A percentile compares a stretch with the other conserved stretches of the same genome.
Evolutionary conservation across 53 echinoderm and acorn worm genomes (phyloP).

Genomic region (Arbacia lixula): DNA sequence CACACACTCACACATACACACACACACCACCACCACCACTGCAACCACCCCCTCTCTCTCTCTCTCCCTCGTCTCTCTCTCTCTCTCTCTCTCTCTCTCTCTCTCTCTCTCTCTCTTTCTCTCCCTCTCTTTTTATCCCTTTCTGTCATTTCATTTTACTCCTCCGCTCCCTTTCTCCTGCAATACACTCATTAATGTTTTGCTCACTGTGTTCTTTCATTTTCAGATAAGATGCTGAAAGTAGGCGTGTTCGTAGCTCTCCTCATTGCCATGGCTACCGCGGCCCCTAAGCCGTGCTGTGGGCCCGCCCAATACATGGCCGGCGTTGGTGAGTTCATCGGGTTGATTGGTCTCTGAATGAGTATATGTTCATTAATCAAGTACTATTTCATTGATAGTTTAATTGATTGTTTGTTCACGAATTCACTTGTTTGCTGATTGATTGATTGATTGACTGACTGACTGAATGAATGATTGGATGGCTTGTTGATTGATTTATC

Average conservation of each 20-base stretch:
- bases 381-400: too few species aligned
- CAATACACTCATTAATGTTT: too few species aligned
- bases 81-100: neutral
- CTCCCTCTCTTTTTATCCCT: neutral
- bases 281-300: constrained; percentile 5
- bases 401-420: too few species aligned
- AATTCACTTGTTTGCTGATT: too few species aligned
- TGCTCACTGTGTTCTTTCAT: neutral
- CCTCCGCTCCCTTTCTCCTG: too few species aligned
- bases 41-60: neutral
- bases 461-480: too few species aligned
- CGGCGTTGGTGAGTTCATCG: neutral
- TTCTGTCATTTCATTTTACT: neutral
- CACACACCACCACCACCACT: too few species aligned
- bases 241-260: neutral
- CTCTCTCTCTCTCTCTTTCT: neutral
- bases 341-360: neutral
- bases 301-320: constrained; percentile 6
- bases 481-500: too few species aligned
- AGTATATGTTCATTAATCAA: too few species aligned
- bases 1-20: too few species aligned
- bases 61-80: neutral
- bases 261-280: neutral
- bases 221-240: neutral
- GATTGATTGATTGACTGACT: too few species aligned